Evolutionary conservation across 2,888 invertebrate species (phyloP), one percentile per base, ranked within the genome.

Genomic region (Schrankia costaestrigalis): DNA sequence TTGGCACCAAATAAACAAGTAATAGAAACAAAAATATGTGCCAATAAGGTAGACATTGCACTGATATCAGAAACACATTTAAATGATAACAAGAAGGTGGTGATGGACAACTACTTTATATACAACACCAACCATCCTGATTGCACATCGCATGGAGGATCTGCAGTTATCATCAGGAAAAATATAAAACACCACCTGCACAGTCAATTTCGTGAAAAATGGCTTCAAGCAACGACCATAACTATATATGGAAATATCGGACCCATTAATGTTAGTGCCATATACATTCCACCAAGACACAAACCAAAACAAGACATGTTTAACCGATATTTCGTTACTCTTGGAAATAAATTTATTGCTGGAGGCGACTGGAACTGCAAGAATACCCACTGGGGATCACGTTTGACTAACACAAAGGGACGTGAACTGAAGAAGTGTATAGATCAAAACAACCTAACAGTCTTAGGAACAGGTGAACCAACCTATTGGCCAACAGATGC

Each of bases 201-300:
- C 15, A 26, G 26, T 6, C 4, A 26, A 15, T 49, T 21, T 31
- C 29, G 17, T 30, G 41, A 31, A 11, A 14, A 37, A 5, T 30
- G 40, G n/a, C 30, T 52, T 0, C 55, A 55, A 19, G 55, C 46
- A 1, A 45, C 45, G 1, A 26, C 46, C 1, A 26, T 46, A 3
- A 21, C 26, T 4, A 15, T 54, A 0, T 11, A 42, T 13, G 34
- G 27, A 18, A 30, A 12, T 6, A 14, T 8, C 1, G 48, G 48
- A 0, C 5, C 21, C 14, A 15, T 43, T 7, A 40, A 32, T 3
- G 11, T 50, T 0, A 32, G 42, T 2, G 28, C 46, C 3, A 31
- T 48, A 0, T 54, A 51, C 19, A 47, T 45, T 8, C 50, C 50
- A 6, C 51, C 46, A 0, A 51, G 33, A 23, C 45, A 49, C 15